Base-by-base conservation (phyloP, 2,888 invertebrate species). In the Ormyrus thymus region DNA sequence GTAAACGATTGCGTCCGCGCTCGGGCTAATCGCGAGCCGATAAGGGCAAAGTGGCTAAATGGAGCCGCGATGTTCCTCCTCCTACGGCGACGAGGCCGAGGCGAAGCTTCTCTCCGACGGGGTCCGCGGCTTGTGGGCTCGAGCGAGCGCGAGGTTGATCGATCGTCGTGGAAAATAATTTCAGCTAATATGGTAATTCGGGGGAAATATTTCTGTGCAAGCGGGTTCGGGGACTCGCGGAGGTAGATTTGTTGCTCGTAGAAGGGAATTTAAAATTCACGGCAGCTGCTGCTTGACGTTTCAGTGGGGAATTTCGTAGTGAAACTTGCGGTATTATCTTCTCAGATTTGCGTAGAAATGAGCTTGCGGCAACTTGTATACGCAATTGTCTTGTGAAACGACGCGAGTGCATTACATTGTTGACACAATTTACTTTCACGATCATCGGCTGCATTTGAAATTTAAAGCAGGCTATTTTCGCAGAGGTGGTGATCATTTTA, bases 331-430 rank as follows among this genome's bases (percentile, higher is more conserved):
- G 29, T 29, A 29, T 29, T 29, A 29, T 29, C 29, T 29, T 29
- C 29, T 29, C 29, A 4, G 29, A 29, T 29, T 29, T 29, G 29
- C 50, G 9, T 8, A 9, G 11, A 15, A 6, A 70, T 56, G 15
- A 48, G 7, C 15, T 59, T 29, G 29, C 50, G n/a, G 11, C 13
- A 8, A 15, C 6, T 8, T 29, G 13, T 46, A 4, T 29, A 10
- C 43, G 68, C 58, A 69, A 69, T 69, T 69, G 46, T 56, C 56
- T 69, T 69, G 46, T 45, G 55, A 46, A 46, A 69, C 48, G 43
- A n/a, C 11, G 55, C 55, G 13, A 10, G 65, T 56, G 69, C 6
- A n/a, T 8, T 9, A 45, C 15, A 53, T 10, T 11, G n/a, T 45
- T 45, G n/a, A 11, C n/a, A 59, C 59, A 70, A 59, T 55, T 64